Evolutionary conservation across 2,113 vertebrate species (phyloP).

Genomic region (Tyto alba): DNA sequence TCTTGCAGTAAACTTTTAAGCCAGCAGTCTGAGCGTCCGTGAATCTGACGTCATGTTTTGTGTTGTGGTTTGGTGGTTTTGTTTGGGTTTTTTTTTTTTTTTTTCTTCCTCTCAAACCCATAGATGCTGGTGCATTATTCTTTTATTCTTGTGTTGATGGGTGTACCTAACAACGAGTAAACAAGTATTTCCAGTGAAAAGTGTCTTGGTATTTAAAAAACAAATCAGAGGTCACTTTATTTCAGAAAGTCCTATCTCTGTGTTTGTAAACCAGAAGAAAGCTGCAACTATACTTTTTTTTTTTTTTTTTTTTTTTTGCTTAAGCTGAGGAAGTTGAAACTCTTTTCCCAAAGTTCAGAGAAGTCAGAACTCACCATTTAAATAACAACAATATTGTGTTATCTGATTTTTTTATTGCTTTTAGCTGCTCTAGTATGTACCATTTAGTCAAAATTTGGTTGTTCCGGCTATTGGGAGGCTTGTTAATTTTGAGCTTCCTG

Average conservation of each 20-base stretch:
- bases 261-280: not conserved
- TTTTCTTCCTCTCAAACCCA: not conserved
- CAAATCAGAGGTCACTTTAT: not conserved
- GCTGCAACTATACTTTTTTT: not conserved
- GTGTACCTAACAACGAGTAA: not conserved
- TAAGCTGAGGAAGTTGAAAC: not conserved
- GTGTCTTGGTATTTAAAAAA: rapidly evolving
- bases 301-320: not conserved
- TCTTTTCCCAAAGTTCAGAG: not conserved
- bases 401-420: not conserved
- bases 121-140: rapidly evolving
- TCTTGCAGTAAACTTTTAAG: not conserved
- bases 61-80: not conserved
- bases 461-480: not conserved
- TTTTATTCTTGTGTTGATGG: not conserved
- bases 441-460: not conserved
- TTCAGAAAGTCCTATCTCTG: not conserved
- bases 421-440: not conserved
- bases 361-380: not conserved
- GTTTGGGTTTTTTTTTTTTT: too few species aligned
- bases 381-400: not conserved
- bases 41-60: not conserved
- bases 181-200: not conserved
- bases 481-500: not conserved
- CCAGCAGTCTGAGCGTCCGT: not conserved